phyloP scores from a whole-genome alignment of 2,888 invertebrate species.

The Cremastinae sp. region DNA sequence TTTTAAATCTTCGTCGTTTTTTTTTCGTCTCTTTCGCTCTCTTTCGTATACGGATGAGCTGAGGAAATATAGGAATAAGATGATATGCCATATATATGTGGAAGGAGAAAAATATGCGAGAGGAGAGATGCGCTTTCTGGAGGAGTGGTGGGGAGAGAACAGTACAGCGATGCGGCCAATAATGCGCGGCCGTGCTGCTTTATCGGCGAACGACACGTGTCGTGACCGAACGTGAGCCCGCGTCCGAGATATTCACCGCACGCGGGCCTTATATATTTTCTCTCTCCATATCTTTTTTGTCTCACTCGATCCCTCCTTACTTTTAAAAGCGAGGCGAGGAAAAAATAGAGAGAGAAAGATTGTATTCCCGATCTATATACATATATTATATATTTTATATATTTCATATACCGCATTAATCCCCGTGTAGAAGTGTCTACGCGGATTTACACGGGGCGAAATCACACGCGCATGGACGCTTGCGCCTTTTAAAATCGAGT shows the following conservation, averaged over 20 bases:
- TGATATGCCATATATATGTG: too few relatives aligned
- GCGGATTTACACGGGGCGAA: constrained; percentile 20
- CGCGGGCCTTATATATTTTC: constrained; percentile 14
- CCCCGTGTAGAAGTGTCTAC: not conserved
- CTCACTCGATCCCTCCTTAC: not conserved
- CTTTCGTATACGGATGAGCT: constrained; percentile 18
- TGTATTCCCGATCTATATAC: not conserved
- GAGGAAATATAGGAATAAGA: too few relatives aligned
- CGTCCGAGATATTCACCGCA: constrained; percentile 39
- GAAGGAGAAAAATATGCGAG: constrained; percentile 11
- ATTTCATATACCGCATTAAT: not conserved
- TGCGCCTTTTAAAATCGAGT: constrained; percentile 41
- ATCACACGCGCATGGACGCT: constrained; percentile 18
- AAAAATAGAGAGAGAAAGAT: too few relatives aligned
- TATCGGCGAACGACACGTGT: constrained; percentile 69
- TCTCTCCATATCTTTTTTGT: constrained; percentile 15
- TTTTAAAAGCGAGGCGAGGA: not conserved
- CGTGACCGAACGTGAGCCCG: constrained; percentile 57
- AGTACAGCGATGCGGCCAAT: constrained; percentile 39
- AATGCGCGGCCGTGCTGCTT: constrained; percentile 59
- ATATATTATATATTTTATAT: not conserved
- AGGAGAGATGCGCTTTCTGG: constrained; percentile 4
- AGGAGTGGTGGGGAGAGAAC: constrained; percentile 11
- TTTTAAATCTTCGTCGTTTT: constrained; percentile 28
- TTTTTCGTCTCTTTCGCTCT: constrained; percentile 27